Percentiles rank a stretch among this genome's conserved stretches.
Conservation (phyloP, 1,140 invertebrate species). For the Halictus rubicundus region DNA sequence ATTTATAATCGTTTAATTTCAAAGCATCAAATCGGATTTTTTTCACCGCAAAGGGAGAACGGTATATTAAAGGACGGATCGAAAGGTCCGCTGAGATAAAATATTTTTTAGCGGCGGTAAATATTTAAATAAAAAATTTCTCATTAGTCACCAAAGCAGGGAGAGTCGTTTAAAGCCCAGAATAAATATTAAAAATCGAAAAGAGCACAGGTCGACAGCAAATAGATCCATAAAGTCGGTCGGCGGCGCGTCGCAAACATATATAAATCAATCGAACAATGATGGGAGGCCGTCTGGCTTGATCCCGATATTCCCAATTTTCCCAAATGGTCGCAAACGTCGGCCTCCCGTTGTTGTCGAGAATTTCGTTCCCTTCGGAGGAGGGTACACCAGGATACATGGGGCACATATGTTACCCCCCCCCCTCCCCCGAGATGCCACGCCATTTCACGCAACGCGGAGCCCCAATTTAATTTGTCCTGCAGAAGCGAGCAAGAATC, state of each 20-base stretch:
- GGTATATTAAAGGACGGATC: too few species aligned
- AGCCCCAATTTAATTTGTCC: conserved; percentile 50
- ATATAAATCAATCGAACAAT: conserved; percentile 79
- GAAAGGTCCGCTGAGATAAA: too few species aligned
- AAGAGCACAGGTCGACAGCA: background rate
- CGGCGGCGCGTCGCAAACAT: conserved; percentile 69
- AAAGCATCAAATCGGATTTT: too few species aligned
- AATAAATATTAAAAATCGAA: background rate
- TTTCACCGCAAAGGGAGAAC: too few species aligned
- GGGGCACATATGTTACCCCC: conserved; percentile 75
- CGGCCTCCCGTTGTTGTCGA: conserved; percentile 34
- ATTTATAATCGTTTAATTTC: too few species aligned
- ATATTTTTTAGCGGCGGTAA: too few species aligned
- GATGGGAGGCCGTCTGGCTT: conserved; percentile 70
- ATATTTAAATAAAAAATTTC: background rate
- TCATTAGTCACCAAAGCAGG: too few species aligned
- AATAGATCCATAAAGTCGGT: conserved; percentile 21
- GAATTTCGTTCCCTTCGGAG: conserved; percentile 36
- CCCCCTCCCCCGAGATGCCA: conserved; percentile 60
- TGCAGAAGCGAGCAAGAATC: conserved; percentile 11
- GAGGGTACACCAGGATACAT: conserved; percentile 30
- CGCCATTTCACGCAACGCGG: conserved; percentile 72
- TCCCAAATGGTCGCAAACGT: conserved; percentile 76
- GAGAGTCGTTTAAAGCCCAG: background rate
- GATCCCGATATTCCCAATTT: conserved; percentile 76